Evolutionary conservation across 2,888 invertebrate species (phyloP), one percentile per base, ranked within the genome.

Genomic region (Lasioglossum villosulum): DNA sequence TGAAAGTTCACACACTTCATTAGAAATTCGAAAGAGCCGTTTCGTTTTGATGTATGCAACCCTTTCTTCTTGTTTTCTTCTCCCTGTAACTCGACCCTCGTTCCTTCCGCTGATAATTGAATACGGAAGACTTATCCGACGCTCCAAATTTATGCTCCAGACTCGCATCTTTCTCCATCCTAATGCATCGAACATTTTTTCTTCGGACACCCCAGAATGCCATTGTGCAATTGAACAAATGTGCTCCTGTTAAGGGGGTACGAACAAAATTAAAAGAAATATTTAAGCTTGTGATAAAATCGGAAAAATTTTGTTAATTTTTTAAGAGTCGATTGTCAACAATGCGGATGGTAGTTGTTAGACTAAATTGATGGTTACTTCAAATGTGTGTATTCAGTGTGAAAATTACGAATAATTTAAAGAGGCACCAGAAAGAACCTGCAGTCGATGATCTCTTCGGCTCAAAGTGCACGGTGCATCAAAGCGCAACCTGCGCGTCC

Each of bases 1-100:
- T 91, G 91, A 88, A n/a, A 93, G 94, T 94, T 94, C 94, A 93
- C 94, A 94, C 94, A 93, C 92, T 92, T 93, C 93, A 93, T 94
- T 94, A 93, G 91, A 91, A 93, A 93, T 94, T 94, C 94, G 92
- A 85, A 86, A 90, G 90, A 91, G 91, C 86, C 86, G 89, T 89
- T 86, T 80, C 88, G 79, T 87, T 82, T 86, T 73, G 76, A 89
- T 83, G 82, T 82, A 80, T 66, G 78, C 82, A 39, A 75, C 75
- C 75, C 39, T 82, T 80, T 75, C 79, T 90, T 80, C 87, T 85
- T 84, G 84, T 83, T 82, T 83, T 74, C 82, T 74, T 68, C 59
- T 70, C 68, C 81, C 73, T 39, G 72, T 59, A 75, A 75, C 85
- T 19, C 52, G 75, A 70, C 48, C 80, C 78, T 81, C 76, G 87